Base-by-base conservation (phyloP, 2,797 vertebrate genomes). In the Sebastes oblongus region DNA sequence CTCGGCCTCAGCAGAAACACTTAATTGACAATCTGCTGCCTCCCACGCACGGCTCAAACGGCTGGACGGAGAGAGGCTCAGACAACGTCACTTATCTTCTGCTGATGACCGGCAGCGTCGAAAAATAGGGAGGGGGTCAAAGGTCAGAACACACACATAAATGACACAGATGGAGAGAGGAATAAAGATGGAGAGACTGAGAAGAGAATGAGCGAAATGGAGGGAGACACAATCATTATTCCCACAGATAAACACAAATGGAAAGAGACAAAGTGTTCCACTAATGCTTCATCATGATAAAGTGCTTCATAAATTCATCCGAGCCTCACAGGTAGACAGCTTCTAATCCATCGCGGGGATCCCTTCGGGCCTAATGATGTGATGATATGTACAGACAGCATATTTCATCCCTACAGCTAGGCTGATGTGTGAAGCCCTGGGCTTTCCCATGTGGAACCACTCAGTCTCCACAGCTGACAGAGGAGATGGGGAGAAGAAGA, bases 1-100 rank as follows among this genome's bases (percentile, higher is more conserved):
- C 95, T 94, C 70, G 77, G 93, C 93, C 92, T 94, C 92, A 93
- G 91, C 90, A 93, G 92, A 95, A 95, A 96, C 90, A 92, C 94
- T 94, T 94, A 95, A 96, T 96, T 94, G 95, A 94, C 93, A 92
- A 94, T 95, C 93, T 94, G 91, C 92, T 87, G 91, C 94, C 94
- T 93, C 96, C 96, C 92, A 96, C 95, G 82, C 92, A 58, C 20
- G 70, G 74, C 86, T 86, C 67, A 27, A 89, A 78, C 66, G 84
- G 87, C 91, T 84, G 86, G 80, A 86, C 61, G 68, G 14, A 42
- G 72, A 68, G 72, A 88, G 82, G 78, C 72, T 86, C 32, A 14
- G 82, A 81, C 88, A 66, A 54, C 65, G 72, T 88, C 81, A 79
- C 90, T 88, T 76, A 81, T 92, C 88, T 85, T 77, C 10, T 10